phyloP scores from a whole-genome alignment of 1,140 invertebrate species.

The Philotrypesis tridentata region DNA sequence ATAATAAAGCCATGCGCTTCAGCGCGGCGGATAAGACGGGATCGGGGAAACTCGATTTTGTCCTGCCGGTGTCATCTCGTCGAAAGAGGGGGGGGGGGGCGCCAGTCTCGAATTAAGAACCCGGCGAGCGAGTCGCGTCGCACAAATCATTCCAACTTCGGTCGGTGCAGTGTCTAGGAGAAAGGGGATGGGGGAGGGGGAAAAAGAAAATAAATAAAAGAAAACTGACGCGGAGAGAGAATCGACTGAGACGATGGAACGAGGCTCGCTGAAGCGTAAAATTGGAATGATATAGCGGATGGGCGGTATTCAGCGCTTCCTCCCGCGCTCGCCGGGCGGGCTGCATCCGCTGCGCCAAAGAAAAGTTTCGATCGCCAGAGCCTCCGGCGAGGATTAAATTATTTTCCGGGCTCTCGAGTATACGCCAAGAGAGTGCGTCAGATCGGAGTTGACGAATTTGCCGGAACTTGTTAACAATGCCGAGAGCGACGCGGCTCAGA shows the following conservation, averaged over 20 bases:
- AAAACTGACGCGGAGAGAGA: not conserved
- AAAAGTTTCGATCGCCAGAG: conserved; percentile 62
- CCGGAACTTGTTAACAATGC: conserved; percentile 4
- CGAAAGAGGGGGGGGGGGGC: conserved; percentile 46
- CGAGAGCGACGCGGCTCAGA: not conserved
- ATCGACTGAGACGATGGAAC: conserved; percentile 47
- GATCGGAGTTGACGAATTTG: conserved; percentile 1
- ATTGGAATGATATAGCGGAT: conserved; percentile 70
- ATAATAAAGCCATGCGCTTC: conserved; percentile 1
- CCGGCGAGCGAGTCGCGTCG: conserved; percentile 33
- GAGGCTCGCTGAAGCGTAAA: conserved; percentile 64
- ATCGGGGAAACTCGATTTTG: conserved; percentile 53
- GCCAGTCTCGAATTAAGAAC: conserved; percentile 60
- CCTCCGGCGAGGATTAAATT: conserved; percentile 63
- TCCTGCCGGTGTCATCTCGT: conserved; percentile 55
- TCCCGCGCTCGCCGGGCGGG: conserved; percentile 39
- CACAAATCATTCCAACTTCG: conserved; percentile 69
- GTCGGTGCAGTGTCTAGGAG: conserved; percentile 59
- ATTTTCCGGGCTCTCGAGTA: conserved; percentile 51
- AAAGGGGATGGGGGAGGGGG: conserved; percentile 52
- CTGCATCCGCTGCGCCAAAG: conserved; percentile 44
- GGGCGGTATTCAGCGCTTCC: conserved; percentile 43
- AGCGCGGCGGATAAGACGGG: not conserved
- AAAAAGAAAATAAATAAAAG: not conserved
- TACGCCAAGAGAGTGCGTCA: not conserved